Conservation (phyloP, 2,797 vertebrate species). For the Cynodonichthys magdalenae region DNA sequence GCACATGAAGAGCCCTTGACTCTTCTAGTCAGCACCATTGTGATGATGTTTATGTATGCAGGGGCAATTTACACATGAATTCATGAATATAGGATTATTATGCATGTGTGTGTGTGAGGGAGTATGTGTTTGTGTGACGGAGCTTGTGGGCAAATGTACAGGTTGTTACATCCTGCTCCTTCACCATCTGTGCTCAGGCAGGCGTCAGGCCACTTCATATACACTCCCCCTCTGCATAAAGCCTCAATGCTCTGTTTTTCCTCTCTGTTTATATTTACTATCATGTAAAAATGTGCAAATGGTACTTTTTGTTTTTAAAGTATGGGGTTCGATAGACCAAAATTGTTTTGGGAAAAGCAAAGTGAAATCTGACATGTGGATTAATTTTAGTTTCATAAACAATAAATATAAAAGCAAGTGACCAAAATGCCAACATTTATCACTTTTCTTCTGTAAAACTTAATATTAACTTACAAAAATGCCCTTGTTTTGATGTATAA, state of each 20-base stretch:
- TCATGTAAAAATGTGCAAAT: not conserved
- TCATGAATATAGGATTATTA: constrained; percentile 55
- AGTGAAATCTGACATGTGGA: no score
- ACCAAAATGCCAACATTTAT: no score
- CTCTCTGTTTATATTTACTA: not conserved
- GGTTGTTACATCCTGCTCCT: constrained; percentile 79
- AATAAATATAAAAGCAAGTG: no score
- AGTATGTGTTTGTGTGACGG: constrained; percentile 25
- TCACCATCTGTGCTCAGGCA: constrained; percentile 83
- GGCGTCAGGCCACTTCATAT: constrained; percentile 71
- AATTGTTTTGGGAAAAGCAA: no score
- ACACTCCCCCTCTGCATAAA: constrained; percentile 49
- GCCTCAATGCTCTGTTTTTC: constrained; percentile 25
- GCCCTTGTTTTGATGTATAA: no score
- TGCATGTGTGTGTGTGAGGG: constrained; percentile 10
- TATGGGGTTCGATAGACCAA: no score
- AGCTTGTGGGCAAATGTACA: constrained; percentile 67
- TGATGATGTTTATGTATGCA: constrained; percentile 42
- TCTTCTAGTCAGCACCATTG: constrained; percentile 39
- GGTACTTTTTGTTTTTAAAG: no score
- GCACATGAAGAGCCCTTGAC: constrained; percentile 40
- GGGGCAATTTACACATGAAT: constrained; percentile 56
- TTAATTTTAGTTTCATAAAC: no score
- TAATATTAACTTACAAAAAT: no score
- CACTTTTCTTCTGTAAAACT: no score